Evolutionary conservation across 2,888 invertebrate species (phyloP).

Genomic region (Melinaea menophilus): DNA sequence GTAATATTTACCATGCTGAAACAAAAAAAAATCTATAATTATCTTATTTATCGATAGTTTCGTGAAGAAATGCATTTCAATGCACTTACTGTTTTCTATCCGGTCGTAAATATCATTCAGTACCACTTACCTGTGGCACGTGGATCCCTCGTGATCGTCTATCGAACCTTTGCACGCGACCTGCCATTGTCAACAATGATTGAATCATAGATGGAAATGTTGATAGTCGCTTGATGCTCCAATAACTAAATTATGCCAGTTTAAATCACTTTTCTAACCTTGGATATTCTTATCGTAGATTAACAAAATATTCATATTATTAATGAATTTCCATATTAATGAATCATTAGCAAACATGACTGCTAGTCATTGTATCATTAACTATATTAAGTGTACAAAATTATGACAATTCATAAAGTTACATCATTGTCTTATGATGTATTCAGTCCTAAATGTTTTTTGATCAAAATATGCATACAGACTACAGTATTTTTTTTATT

Average conservation of each 20-base stretch:
- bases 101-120: slow-evolving; percentile 28
- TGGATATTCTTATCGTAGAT: not conserved
- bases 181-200: slow-evolving; percentile 32
- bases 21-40: not conserved
- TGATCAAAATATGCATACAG: no score
- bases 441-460: not conserved
- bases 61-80: slow-evolving; percentile 8
- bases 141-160: slow-evolving; percentile 25
- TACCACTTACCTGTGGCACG: slow-evolving; percentile 32
- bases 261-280: slow-evolving; percentile 13
- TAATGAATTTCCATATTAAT: slow-evolving; percentile 2
- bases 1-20: no score
- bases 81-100: slow-evolving; percentile 22
- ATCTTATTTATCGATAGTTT: not conserved
- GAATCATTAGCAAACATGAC: slow-evolving; percentile 7
- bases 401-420: not conserved
- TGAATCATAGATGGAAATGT: slow-evolving; percentile 35
- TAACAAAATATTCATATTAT: not conserved
- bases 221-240: slow-evolving; percentile 24
- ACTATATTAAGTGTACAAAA: slow-evolving; percentile 1
- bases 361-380: slow-evolving; percentile 4
- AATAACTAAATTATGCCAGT: slow-evolving; percentile 14
- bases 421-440: not conserved
- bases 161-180: slow-evolving; percentile 31
- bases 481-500: no score